Percentiles rank a stretch among this genome's conserved stretches.
phyloP scores from a whole-genome alignment of 2,113 vertebrate genomes.

The Odontesthes bonariensis region DNA sequence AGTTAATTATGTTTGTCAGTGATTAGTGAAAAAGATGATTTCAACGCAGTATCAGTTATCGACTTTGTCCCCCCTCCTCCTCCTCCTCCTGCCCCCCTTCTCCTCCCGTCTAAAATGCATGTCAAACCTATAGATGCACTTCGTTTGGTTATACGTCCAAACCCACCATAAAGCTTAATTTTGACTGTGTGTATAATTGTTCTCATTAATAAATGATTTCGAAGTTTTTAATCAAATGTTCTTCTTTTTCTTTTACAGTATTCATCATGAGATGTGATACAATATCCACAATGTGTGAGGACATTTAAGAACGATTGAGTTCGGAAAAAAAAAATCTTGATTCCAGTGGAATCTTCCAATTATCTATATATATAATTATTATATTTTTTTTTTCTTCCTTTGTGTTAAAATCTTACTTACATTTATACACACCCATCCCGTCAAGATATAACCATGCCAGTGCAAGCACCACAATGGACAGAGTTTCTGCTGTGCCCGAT shows the following conservation, averaged over 20 bases:
- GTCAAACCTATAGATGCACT: not conserved
- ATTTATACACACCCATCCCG: constrained; percentile 78
- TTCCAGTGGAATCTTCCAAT: constrained; percentile 99
- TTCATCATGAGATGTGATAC: constrained; percentile 97
- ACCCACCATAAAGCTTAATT: not conserved
- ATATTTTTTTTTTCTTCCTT: constrained; percentile 75
- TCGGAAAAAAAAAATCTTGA: constrained; percentile 86
- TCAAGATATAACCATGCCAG: constrained; percentile 93
- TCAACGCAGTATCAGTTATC: not conserved
- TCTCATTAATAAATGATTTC: not conserved
- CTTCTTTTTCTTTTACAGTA: constrained; percentile 83
- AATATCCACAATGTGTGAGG: constrained; percentile 94
- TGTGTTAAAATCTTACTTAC: constrained; percentile 80
- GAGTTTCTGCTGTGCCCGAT: constrained; percentile 99
- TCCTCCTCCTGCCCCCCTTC: too few species aligned
- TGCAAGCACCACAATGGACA: constrained; percentile 99
- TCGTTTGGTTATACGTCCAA: not conserved
- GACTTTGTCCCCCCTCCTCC: not conserved
- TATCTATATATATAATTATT: constrained; percentile 80
- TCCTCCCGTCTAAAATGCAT: not conserved
- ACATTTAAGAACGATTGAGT: constrained; percentile 90
- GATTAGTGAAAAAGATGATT: not conserved
- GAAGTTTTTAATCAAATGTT: constrained; percentile 27
- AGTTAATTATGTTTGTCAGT: not conserved
- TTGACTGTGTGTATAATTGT: not conserved